Evolutionary conservation across 2,113 vertebrate species (phyloP), one percentile per base, ranked within the genome.

Genomic region (Lathamus discolor): DNA sequence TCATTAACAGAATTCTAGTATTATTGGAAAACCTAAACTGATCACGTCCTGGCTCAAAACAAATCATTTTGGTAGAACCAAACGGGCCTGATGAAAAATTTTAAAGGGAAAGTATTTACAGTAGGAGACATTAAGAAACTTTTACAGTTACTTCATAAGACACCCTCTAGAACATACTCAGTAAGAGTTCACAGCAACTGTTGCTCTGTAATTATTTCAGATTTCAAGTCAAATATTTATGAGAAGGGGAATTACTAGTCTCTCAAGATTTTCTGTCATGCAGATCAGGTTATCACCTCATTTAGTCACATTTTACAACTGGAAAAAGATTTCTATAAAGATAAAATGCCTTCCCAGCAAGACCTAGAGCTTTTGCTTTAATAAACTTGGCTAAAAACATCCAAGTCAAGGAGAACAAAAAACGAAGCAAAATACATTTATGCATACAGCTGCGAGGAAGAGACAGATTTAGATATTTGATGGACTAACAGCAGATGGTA

Each of bases 391-490:
- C n/a, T 75, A 61, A 75, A 87, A 89, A 25, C 7, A 59, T 54
- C 7, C 28, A 83, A 54, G 25, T 70, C 31, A 69, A 80, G 41
- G 25, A 77, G 20, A 62, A 61, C 4, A 29, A 89, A 82, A 52
- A 81, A 48, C 35, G 4, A 57, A 82, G 35, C 63, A 86, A 88
- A 87, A 49, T 25, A 52, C 1, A 0, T 23, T 74, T 75, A 43
- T 24, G 20, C 67, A 51, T 61, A n/a, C 0, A 4, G 35, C 72
- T 0, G 0, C 48, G 14, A 92, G 10, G 9, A 11, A 10, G 12
- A 88, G 52, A 91, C 7, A n/a, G 13, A 73, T 69, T 68, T 51
- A 85, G 37, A 62, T 13, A 70, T 33, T 4, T 46, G n/a, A 77
- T 27, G 39, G 55, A 77, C 63, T 75, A 94, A 86, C 7, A 90